A percentile compares a stretch with the other conserved stretches of the same genome.
These are phyloP conservation scores for Philantomba maxwellii DNA, from an alignment of 2,113 vertebrate genomes.

Conservation along the genomic window DNA sequence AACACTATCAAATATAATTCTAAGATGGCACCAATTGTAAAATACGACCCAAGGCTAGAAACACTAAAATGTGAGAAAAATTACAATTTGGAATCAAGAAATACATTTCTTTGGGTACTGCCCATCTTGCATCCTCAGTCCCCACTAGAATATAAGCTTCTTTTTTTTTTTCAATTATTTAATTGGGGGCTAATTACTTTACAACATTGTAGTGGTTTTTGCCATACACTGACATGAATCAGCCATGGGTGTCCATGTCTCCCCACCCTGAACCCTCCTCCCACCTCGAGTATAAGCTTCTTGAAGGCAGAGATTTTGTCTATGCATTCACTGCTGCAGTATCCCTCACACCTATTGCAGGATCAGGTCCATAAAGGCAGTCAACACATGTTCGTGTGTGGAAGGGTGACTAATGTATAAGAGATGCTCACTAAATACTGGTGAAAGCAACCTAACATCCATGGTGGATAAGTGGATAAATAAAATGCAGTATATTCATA, in stretches of 20 bases:
- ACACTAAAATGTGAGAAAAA: neutral
- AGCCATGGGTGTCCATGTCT: neutral
- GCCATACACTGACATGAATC: neutral
- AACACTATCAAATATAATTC: neutral
- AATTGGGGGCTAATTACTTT: neutral
- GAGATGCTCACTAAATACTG: neutral
- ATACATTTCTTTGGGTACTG: neutral
- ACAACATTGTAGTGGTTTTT: neutral
- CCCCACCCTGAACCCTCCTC: neutral
- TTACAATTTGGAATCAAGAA: neutral
- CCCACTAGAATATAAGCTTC: neutral
- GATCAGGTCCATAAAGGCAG: neutral
- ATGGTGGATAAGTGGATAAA: neutral
- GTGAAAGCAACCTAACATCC: neutral
- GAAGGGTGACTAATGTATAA: neutral
- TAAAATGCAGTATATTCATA: neutral
- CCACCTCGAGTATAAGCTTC: neutral
- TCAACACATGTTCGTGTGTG: neutral
- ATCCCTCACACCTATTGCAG: neutral
- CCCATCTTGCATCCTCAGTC: neutral
- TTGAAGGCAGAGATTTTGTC: neutral
- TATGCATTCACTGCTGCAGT: neutral
- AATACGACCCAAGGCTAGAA: neutral
- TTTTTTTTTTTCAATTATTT: neutral
- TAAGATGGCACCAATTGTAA: neutral